Percentiles rank a stretch among this genome's conserved stretches.
These are phyloP conservation scores for Sympetrum striolatum DNA, from an alignment of 2,888 invertebrate species.

Conservation along the genomic window DNA sequence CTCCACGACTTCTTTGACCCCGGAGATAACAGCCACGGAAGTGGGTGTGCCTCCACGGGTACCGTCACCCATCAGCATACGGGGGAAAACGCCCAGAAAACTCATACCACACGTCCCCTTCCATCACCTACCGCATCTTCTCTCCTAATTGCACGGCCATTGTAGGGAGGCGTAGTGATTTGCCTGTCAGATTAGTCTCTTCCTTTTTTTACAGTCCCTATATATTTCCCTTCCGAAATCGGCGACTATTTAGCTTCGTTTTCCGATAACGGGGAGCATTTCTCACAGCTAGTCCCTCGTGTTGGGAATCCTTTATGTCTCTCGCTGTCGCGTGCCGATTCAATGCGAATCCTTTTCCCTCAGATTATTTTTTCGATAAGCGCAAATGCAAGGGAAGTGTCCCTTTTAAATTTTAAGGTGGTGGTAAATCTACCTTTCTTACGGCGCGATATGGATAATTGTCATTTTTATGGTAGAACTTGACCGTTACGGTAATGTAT, in stretches of 20 bases:
- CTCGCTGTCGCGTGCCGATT: background rate
- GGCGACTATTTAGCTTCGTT: background rate
- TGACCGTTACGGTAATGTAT: no score
- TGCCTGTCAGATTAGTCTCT: background rate
- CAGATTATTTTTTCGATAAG: background rate
- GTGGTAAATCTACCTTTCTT: background rate
- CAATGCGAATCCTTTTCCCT: background rate
- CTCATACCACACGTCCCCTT: background rate
- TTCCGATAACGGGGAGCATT: background rate
- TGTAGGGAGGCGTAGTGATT: background rate
- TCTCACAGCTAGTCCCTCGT: background rate
- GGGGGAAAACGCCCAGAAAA: background rate
- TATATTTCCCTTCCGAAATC: background rate
- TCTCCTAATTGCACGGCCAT: background rate
- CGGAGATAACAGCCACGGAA: background rate
- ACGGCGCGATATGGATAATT: no score
- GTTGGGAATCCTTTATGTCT: background rate
- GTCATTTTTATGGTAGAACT: no score
- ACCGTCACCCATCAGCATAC: background rate
- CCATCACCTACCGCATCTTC: background rate
- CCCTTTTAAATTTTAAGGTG: background rate
- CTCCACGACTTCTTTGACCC: background rate
- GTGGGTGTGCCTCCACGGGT: background rate
- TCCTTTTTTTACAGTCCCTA: background rate
- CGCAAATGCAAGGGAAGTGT: background rate